Conservation (phyloP, 2,888 invertebrate species). For the Harpagoxenus sublaevis region DNA sequence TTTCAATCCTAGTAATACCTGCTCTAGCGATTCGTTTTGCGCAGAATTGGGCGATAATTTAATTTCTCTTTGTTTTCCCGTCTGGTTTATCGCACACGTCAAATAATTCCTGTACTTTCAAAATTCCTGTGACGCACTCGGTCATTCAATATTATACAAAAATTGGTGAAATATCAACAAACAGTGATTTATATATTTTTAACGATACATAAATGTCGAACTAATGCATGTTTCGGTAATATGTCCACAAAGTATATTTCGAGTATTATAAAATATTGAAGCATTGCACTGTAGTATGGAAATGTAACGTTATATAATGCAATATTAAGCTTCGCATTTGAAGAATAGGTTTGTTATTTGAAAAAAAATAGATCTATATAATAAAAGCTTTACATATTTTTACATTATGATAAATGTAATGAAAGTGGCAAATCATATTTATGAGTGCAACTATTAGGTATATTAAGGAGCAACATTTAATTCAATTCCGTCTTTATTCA, state of each 20-base stretch:
- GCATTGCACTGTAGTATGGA: not conserved
- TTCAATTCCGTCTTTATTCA: not conserved
- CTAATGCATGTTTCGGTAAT: not conserved
- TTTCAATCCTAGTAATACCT: slow-evolving; percentile 37
- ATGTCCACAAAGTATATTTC: not conserved
- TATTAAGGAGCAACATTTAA: not conserved
- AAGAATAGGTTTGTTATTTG: not conserved
- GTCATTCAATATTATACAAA: not conserved
- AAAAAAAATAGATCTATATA: not conserved
- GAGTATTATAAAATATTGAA: not conserved
- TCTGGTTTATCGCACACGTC: not conserved
- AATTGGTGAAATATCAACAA: not conserved
- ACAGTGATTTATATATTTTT: slow-evolving; percentile 12
- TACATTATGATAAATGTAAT: not conserved
- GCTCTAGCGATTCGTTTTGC: slow-evolving; percentile 30
- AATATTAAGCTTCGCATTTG: not conserved
- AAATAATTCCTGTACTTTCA: not conserved
- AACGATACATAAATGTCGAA: not conserved
- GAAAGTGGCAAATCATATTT: not conserved
- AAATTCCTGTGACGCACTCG: slow-evolving; percentile 11
- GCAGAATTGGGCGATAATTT: slow-evolving; percentile 15
- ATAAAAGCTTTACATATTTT: not conserved
- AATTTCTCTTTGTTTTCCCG: slow-evolving; percentile 25
- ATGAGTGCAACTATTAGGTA: not conserved
- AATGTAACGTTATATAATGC: not conserved